Evolutionary conservation across 2,888 invertebrate genomes (phyloP), one percentile per base, ranked within the genome.

Genomic region (Tetheella fluctuosa): DNA sequence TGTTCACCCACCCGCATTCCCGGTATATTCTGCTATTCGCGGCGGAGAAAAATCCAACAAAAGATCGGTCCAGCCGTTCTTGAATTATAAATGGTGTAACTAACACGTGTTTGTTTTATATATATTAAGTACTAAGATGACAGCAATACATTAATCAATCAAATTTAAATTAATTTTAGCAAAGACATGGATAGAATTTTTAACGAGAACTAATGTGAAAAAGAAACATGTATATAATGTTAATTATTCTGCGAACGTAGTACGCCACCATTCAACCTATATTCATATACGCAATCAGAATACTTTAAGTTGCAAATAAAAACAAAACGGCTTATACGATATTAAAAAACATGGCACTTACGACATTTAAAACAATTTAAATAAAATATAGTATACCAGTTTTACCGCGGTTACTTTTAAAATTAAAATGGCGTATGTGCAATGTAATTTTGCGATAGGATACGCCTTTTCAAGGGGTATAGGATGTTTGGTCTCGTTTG

Each of bases 351-450:
- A 20, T 23, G 13, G 2, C 23, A 67, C 72, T 62, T 84, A 83
- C 65, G 74, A 68, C 81, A 62, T 81, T 82, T 76, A 64, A 15
- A 5, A 28, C 54, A 34, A 10, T 39, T 39, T 0, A 10, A 48
- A 17, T 12, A 52, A 59, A 76, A 81, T 81, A 76, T 81, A 64
- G 81, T 80, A 81, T 74, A 74, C 74, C 60, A 74, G 68, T 66
- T 66, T 66, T 66, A 20, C 48, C 2, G 8, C 20, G 62, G 52
- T 17, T 17, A 23, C 39, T 59, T 65, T 58, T 20, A 64, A 63
- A 58, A 54, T 55, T 42, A 64, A 60, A 61, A 64, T 28, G 55
- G 23, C 60, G 20, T 63, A 63, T 54, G 28, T 63, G 17, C 17
- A 1, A 58, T 17, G 58, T 54, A 48, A 17, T 56, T 59, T 58